Evolutionary conservation across 2,113 vertebrate genomes (phyloP), one percentile per base, ranked within the genome.

Genomic region (Ammodytes marinus): DNA sequence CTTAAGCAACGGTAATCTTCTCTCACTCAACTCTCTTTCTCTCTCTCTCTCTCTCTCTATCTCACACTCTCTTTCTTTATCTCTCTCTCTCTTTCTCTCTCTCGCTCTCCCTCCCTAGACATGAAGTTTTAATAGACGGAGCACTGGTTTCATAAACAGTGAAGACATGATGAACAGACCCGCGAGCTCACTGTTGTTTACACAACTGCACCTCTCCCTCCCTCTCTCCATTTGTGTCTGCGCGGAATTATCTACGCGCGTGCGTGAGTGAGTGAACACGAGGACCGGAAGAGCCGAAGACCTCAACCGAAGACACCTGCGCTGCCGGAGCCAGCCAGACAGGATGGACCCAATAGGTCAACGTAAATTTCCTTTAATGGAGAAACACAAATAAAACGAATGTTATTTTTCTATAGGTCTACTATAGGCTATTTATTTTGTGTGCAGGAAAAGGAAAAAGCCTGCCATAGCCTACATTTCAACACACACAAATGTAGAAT

Each of bases 1-100:
- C 17, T 89, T 87, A 89, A 61, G 5, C 73, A 37, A 68, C 49
- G 11, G 39, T 91, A 90, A 92, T 88, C 87, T 39, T 76, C 64
- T 70, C 53, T 59, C 80, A 39, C 42, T 68, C 72, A 50, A 47
- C 42, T 65, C 55, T 47, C 47, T 19, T 35, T 5, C 27, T 2
- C 54, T 3, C 47, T 8, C 47, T 9, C 54, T 11, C 6, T 57
- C 65, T 43, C 50, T 11, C 73, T 39, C 43, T 35, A 39, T 42
- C 45, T 4, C 7, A n/a, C 47, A 5, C 63, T 8, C 15, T n/a
- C 59, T 17, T 27, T 64, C 81, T 17, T 52, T 27, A 57, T 66
- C 66, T 57, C 35, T 57, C 35, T 64, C 54, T 39, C 60, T 35
- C 64, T 4, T 19, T 2, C 55, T 2, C 49, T 7, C 49, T 7